A percentile compares a stretch with the other conserved stretches of the same genome.
Conservation (phyloP, 2,797 vertebrate species). For the Microctenopoma stevenorrisi region DNA sequence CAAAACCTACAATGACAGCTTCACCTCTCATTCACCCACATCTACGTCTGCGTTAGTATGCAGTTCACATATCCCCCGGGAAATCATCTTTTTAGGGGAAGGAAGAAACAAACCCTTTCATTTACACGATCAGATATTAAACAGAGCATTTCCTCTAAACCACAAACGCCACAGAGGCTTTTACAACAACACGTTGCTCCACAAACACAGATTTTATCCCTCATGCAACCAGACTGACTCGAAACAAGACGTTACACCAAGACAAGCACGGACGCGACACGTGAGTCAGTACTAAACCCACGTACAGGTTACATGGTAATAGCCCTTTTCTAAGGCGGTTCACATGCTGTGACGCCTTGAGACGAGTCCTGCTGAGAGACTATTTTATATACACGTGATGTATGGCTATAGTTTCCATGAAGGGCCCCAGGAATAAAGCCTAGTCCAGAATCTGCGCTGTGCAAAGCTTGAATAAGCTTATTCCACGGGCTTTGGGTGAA, state of each 20-base stretch:
- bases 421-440: slow-evolving; percentile 25
- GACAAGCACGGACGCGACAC: slow-evolving; percentile 43
- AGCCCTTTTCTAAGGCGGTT: slow-evolving; percentile 82
- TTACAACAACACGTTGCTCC: slow-evolving; percentile 10
- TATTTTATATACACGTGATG: slow-evolving; percentile 49
- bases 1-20: background rate
- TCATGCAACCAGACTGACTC: slow-evolving; percentile 48
- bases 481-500: slow-evolving; percentile 12
- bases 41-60: slow-evolving; percentile 16
- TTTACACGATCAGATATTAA: slow-evolving; percentile 6
- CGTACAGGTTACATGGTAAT: slow-evolving; percentile 63
- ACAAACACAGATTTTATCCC: slow-evolving; percentile 36
- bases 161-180: background rate
- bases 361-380: slow-evolving; percentile 55
- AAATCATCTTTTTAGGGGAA: slow-evolving; percentile 3
- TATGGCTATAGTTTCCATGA: slow-evolving; percentile 71
- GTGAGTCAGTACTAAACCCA: slow-evolving; percentile 37
- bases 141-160: slow-evolving; percentile 15
- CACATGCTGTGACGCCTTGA: slow-evolving; percentile 66
- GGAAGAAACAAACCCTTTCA: background rate
- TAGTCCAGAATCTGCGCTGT: slow-evolving; percentile 12
- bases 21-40: slow-evolving; percentile 7
- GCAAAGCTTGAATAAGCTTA: slow-evolving; percentile 7
- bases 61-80: background rate
- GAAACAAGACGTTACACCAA: slow-evolving; percentile 27